Evolutionary conservation across 2,797 vertebrate genomes (phyloP), one percentile per base, ranked within the genome.

Genomic region (Acipenser ruthenus): DNA sequence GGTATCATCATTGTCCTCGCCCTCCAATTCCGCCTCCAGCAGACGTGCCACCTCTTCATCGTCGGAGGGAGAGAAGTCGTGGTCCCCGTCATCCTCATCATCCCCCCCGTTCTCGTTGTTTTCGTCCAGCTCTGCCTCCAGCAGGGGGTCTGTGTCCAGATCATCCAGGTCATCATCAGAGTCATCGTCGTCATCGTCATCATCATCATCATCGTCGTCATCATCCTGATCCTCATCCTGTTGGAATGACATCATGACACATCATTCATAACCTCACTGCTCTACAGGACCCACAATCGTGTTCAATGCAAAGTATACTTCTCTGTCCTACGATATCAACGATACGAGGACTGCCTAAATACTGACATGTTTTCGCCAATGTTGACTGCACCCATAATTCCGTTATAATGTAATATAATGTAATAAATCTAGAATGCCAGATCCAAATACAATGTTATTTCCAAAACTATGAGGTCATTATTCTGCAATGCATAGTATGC

Each of bases 151-250:
- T 0, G 96, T 97, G 70, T 98, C 96, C 0, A 96, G 81, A 23
- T 97, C 95, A 64, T 93, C 92, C 6, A 93, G 83, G 2, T 94
- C 92, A 71, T 98, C 95, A 3, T 91, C 90, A 0, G 88, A 89
- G 71, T 91, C 89, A 0, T 97, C 95, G 7, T 96, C 94, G 0
- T 96, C 95, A 0, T 99, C 96, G 66, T 91, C 90, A 23, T 91
- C 90, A 6, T 91, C 89, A 37, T 37, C 37, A 37, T 37, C 37
- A 0, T 95, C 93, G 0, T 95, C 93, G 1, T 97, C 95, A 1
- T 99, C 95, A 61, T 98, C 94, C 72, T 96, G 93, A 70, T 99
- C 95, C 6, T 98, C 96, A 64, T 99, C 95, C 84, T 96, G 86
- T 82, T 86, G 64, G 49, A 47, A 64, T 75, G 52, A 76, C 0